Conservation (phyloP, 92 coral and sea anemone species). For the Chrysogorgia sp. region DNA sequence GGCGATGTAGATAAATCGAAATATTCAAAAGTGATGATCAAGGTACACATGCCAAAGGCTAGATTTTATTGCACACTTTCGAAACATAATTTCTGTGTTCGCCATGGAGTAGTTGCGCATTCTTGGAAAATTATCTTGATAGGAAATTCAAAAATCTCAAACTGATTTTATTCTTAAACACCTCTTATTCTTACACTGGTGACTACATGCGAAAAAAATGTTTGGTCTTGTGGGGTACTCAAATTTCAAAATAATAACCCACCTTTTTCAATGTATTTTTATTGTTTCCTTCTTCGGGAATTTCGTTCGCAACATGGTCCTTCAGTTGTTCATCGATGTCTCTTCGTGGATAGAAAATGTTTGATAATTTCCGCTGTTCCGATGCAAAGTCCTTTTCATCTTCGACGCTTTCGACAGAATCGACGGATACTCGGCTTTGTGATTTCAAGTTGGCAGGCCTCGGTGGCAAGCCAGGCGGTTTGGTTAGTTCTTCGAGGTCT, state of each 20-base stretch:
- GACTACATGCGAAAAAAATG: constrained; percentile 27
- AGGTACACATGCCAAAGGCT: too few relatives aligned
- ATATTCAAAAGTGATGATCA: too few relatives aligned
- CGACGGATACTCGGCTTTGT: constrained; percentile 17
- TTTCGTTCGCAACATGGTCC: constrained; percentile 13
- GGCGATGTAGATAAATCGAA: too few relatives aligned
- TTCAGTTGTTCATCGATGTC: constrained; percentile 32
- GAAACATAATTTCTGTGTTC: too few relatives aligned
- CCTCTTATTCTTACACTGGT: constrained; percentile 7
- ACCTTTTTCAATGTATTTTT: constrained; percentile 23
- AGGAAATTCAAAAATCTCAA: too few relatives aligned
- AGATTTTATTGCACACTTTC: too few relatives aligned
- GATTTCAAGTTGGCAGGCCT: constrained; percentile 36
- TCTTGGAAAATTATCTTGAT: too few relatives aligned
- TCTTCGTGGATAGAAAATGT: constrained; percentile 27
- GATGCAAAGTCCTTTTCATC: constrained; percentile 34
- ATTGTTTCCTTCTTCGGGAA: constrained; percentile 6
- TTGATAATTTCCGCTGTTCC: constrained; percentile 33
- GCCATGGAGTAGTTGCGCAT: too few relatives aligned
- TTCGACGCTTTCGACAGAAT: constrained; percentile 12
- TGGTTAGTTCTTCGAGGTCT: constrained; percentile 71
- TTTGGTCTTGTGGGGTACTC: not conserved
- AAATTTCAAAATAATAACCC: constrained; percentile 33
- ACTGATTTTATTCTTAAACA: too few relatives aligned
- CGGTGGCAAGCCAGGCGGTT: constrained; percentile 74